Conservation (phyloP, 2,797 vertebrate genomes). For the Argyrosomus regius region DNA sequence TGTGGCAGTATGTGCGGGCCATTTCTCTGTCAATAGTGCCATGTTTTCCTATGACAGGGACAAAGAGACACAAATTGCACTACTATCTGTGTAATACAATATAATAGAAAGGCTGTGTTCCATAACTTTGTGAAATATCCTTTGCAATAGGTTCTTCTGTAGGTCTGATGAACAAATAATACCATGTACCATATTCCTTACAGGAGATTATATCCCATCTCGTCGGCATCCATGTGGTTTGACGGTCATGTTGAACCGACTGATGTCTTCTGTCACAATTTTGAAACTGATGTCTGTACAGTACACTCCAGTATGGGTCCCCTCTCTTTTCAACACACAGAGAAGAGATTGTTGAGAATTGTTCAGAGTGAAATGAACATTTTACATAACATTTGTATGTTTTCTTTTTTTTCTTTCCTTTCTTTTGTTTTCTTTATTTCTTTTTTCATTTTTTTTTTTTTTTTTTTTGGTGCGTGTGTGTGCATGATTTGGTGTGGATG, state of each 20-base stretch:
- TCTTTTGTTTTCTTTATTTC: constrained; percentile 18
- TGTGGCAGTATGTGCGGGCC: constrained; percentile 77
- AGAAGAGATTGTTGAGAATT: constrained; percentile 56
- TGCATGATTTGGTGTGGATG: constrained; percentile 84
- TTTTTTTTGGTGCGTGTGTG: constrained; percentile 66
- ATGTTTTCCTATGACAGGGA: constrained; percentile 72
- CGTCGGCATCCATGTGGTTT: constrained; percentile 47
- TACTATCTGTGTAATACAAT: constrained; percentile 75
- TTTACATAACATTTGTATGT: constrained; percentile 74
- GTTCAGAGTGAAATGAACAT: constrained; percentile 70
- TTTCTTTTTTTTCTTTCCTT: constrained; percentile 48
- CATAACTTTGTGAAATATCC: constrained; percentile 64
- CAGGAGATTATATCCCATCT: constrained; percentile 64
- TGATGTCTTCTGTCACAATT: constrained; percentile 62
- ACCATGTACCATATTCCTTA: constrained; percentile 65
- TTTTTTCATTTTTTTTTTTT: constrained; percentile 6
- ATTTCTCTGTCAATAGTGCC: constrained; percentile 70
- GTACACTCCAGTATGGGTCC: constrained; percentile 54
- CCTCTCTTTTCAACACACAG: constrained; percentile 53
- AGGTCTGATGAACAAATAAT: constrained; percentile 79
- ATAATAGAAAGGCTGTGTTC: constrained; percentile 66
- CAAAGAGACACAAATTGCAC: constrained; percentile 80
- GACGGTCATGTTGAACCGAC: constrained; percentile 31
- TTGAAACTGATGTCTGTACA: constrained; percentile 70
- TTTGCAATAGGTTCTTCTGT: constrained; percentile 77